phyloP scores from a whole-genome alignment of 1,140 invertebrate species.

The Drosophila repletoides region DNA sequence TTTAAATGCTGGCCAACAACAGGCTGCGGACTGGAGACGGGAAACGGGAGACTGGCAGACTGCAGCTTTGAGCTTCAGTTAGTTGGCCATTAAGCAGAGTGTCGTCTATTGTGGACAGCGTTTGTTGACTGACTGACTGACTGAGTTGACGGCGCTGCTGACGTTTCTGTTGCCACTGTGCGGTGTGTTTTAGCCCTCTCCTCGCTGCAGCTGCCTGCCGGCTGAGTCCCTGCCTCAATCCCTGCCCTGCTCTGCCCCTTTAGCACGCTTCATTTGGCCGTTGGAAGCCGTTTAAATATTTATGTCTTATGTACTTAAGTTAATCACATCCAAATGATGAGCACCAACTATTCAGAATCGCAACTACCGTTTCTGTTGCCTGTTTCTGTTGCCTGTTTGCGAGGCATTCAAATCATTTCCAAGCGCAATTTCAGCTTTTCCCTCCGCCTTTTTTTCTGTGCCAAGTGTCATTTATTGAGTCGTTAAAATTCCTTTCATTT shows the following conservation, averaged over 20 bases:
- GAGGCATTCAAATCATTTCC: conserved; percentile 28
- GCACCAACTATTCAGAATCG: conserved; percentile 48
- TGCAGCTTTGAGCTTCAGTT: neutral
- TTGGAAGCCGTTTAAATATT: conserved; percentile 71
- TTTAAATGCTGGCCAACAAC: conserved; percentile 31
- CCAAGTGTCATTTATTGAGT: conserved; percentile 74
- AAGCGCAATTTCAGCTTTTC: conserved; percentile 4
- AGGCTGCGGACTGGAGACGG: too few relatives aligned
- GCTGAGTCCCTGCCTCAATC: neutral
- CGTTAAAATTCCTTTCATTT: conserved; percentile 66
- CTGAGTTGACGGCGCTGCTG: conserved; percentile 32
- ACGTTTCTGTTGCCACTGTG: conserved; percentile 48
- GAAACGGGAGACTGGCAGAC: too few relatives aligned
- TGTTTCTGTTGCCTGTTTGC: neutral
- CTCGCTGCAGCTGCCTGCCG: neutral
- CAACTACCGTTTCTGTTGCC: conserved; percentile 18
- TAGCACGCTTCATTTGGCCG: conserved; percentile 62
- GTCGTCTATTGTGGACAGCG: conserved; percentile 16
- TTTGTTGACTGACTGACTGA: conserved; percentile 40
- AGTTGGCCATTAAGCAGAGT: conserved; percentile 39
- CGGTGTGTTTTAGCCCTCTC: neutral
- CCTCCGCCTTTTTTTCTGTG: conserved; percentile 3
- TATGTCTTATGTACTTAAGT: conserved; percentile 80
- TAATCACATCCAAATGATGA: conserved; percentile 75
- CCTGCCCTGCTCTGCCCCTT: conserved; percentile 11